phyloP scores from a whole-genome alignment of 37 sponge, comb jelly and placozoan species.

The Diacarnus erythraeanus region DNA sequence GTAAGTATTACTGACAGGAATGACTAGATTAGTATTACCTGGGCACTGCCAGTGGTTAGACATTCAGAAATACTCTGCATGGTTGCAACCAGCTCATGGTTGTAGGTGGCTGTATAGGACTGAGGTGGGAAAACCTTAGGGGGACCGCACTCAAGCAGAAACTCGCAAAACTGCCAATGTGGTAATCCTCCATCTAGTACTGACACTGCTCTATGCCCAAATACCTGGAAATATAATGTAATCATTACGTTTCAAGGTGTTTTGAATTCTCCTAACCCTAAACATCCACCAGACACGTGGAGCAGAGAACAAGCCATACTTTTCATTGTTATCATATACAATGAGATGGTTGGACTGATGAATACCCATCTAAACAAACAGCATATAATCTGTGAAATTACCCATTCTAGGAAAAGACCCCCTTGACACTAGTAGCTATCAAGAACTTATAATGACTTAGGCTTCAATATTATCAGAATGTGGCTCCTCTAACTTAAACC shows the following conservation, averaged over 20 bases:
- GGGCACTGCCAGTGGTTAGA: conserved; percentile 8
- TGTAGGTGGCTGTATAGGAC: conserved; percentile 23
- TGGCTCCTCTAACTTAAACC: too few relatives aligned
- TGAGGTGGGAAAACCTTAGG: background rate
- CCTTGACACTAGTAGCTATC: too few relatives aligned
- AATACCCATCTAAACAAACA: conserved; percentile 70
- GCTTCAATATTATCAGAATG: too few relatives aligned
- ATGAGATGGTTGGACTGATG: conserved; percentile 62
- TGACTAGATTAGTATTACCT: conserved; percentile 12
- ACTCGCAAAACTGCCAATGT: conserved; percentile 41
- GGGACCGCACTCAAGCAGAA: conserved; percentile 21
- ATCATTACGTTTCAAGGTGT: too few relatives aligned
- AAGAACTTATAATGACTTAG: too few relatives aligned
- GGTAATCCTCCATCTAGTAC: conserved; percentile 80
- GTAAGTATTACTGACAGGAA: background rate
- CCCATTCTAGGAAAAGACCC: too few relatives aligned
- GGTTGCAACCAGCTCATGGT: conserved; percentile 32
- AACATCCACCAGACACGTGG: conserved; percentile 85
- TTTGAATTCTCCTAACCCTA: conserved; percentile 60
- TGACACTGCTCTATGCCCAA: conserved; percentile 75
- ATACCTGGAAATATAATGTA: conserved; percentile 9
- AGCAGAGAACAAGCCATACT: conserved; percentile 74
- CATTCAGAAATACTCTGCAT: conserved; percentile 47
- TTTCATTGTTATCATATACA: conserved; percentile 75
- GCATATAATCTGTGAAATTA: too few relatives aligned